These are phyloP conservation scores for Euura lappo DNA, from an alignment of 1,140 invertebrate genomes.

Conservation along the genomic window DNA sequence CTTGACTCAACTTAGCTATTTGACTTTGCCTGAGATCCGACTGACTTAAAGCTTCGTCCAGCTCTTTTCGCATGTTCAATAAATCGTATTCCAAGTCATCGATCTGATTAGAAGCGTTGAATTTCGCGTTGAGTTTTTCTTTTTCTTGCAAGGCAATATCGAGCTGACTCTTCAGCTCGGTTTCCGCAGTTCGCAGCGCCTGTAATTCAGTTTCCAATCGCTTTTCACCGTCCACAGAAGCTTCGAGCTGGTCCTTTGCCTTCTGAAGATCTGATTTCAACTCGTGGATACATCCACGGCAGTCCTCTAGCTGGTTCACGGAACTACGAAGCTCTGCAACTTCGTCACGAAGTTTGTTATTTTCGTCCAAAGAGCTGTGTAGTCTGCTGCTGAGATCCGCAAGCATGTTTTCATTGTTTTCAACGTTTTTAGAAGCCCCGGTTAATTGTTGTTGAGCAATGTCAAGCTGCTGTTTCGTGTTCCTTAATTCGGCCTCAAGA, in stretches of 20 bases:
- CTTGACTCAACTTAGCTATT: slow-evolving; percentile 30
- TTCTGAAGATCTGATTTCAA: slow-evolving; percentile 45
- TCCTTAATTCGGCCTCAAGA: slow-evolving; percentile 39
- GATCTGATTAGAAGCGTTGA: slow-evolving; percentile 32
- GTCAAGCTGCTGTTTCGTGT: slow-evolving; percentile 39
- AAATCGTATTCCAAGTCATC: slow-evolving; percentile 49
- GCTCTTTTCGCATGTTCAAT: slow-evolving; percentile 44
- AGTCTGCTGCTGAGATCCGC: slow-evolving; percentile 36
- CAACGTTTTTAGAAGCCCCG: slow-evolving; percentile 31
- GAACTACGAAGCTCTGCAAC: slow-evolving; percentile 37
- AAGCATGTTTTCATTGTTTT: slow-evolving; percentile 34
- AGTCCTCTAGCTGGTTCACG: slow-evolving; percentile 38
- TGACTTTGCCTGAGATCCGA: slow-evolving; percentile 25
- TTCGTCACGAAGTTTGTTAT: slow-evolving; percentile 37
- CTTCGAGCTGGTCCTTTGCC: slow-evolving; percentile 33
- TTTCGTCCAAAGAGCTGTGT: slow-evolving; percentile 40
- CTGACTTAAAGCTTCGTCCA: slow-evolving; percentile 37
- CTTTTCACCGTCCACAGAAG: slow-evolving; percentile 28
- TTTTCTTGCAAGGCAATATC: slow-evolving; percentile 42
- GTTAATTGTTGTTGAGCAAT: slow-evolving; percentile 34
- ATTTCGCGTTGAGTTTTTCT: slow-evolving; percentile 40
- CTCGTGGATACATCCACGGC: slow-evolving; percentile 42
- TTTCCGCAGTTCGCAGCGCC: slow-evolving; percentile 31
- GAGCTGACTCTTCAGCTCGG: slow-evolving; percentile 44
- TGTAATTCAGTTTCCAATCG: slow-evolving; percentile 38